A percentile compares a stretch with the other conserved stretches of the same genome.
Conservation (phyloP, 2,888 invertebrate genomes). For the Caprella mutica region DNA sequence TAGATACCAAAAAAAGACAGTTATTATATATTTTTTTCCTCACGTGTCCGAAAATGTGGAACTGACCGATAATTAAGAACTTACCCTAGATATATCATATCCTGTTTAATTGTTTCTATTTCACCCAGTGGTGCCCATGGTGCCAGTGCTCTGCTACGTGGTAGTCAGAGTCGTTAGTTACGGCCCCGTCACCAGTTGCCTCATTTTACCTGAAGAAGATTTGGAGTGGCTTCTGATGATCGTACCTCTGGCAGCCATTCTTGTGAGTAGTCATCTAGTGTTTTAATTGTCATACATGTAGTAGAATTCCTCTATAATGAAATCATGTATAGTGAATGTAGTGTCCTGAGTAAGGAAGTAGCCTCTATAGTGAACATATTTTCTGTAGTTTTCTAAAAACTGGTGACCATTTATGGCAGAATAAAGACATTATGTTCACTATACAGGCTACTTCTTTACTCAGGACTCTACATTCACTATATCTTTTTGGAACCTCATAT, state of each 20-base stretch:
- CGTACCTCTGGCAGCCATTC: conserved; percentile 21
- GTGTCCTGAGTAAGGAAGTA: too few relatives aligned
- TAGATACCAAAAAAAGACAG: conserved; percentile 2
- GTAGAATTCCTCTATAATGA: neutral
- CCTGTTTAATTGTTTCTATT: neutral
- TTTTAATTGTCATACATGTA: neutral
- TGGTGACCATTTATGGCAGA: too few relatives aligned
- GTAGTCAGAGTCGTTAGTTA: neutral
- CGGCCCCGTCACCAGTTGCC: conserved; percentile 11
- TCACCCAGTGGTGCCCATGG: conserved; percentile 15
- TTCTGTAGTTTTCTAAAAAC: too few relatives aligned
- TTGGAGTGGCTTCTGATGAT: conserved; percentile 27
- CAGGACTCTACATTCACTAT: too few relatives aligned
- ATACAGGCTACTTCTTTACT: too few relatives aligned
- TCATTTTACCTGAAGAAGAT: conserved; percentile 18
- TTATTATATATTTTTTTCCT: neutral
- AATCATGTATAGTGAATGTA: too few relatives aligned
- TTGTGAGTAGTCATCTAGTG: conserved; percentile 14
- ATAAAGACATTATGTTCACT: too few relatives aligned
- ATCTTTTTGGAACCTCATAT: too few relatives aligned
- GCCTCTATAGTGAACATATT: too few relatives aligned
- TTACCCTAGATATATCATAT: too few relatives aligned
- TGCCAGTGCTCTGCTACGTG: conserved; percentile 20
- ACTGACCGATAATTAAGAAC: too few relatives aligned
- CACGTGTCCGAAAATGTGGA: neutral